Base-by-base conservation (phyloP, 2,113 vertebrate genomes). In the Tetrao urogallus region DNA sequence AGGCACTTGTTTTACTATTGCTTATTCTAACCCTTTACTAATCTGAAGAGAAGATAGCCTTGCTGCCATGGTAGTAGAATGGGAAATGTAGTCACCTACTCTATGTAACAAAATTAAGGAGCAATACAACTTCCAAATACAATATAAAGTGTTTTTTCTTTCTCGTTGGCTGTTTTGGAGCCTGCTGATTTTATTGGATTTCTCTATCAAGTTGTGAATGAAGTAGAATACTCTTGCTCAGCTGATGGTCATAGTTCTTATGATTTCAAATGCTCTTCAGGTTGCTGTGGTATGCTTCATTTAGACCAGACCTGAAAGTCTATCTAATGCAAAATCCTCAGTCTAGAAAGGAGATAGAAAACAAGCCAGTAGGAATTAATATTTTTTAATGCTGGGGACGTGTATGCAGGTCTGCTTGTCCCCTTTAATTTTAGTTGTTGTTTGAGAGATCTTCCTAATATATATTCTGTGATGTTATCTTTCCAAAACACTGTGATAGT, bases 111-210 rank as follows among this genome's bases (percentile, higher is more conserved):
- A 80, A 65, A 28, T 34, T 0, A 0, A 85, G 45, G 19, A 66
- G 5, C 36, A 87, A 17, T 67, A 20, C 52, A 64, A 40, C 47
- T 88, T 94, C 27, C 50, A 69, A n/a, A 22, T 71, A 47, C 27
- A 66, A 80, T 42, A 16, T 80, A 82, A 32, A 30, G 13, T 80
- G 27, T 28, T 80, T 92, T 85, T 85, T 86, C 32, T 77, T 92
- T 80, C 58, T 93, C 10, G 32, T 77, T 88, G 88, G 56, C 42
- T 8, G 4, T 87, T 92, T 74, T 86, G 75, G 18, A 91, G 50
- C 45, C 78, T 89, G 64, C 64, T 67, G 57, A 28, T 89, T 93
- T 93, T 71, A 50, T 74, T 95, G 67, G 45, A 80, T 71, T 50
- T 70, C 50, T 76, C 18, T 52, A 86, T 76, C 22, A 38, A 89